Percentiles rank a stretch among this genome's conserved stretches.
phyloP scores from a whole-genome alignment of 2,797 vertebrate species.

The Myotis myotis region DNA sequence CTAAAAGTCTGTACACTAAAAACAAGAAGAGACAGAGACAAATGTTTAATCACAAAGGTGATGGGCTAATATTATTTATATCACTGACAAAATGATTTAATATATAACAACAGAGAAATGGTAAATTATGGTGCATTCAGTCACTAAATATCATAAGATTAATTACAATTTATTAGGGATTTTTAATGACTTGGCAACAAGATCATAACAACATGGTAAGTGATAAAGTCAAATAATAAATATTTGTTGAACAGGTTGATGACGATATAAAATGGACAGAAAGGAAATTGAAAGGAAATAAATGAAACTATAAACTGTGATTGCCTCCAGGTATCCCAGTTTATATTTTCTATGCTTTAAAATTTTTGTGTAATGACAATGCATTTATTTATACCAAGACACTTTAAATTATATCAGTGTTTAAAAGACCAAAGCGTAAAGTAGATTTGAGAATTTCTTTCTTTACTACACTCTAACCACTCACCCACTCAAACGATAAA shows the following conservation, averaged over 20 bases:
- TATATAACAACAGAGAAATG: background rate
- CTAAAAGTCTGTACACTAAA: background rate
- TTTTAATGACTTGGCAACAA: slow-evolving; percentile 31
- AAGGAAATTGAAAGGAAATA: slow-evolving; percentile 1
- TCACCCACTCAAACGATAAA: background rate
- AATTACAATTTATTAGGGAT: slow-evolving; percentile 21
- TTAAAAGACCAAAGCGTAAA: background rate
- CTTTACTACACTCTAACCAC: background rate
- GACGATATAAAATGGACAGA: background rate
- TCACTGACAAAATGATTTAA: slow-evolving; percentile 5
- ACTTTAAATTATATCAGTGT: background rate
- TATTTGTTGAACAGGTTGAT: background rate
- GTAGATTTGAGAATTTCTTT: background rate
- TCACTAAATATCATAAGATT: slow-evolving; percentile 19
- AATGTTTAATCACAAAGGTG: background rate
- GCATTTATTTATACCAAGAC: background rate
- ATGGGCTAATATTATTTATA: background rate
- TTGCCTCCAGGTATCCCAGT: background rate
- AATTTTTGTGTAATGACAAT: background rate
- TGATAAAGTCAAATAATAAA: background rate
- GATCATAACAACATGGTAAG: background rate
- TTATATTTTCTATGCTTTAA: background rate
- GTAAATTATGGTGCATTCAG: background rate
- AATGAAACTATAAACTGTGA: slow-evolving; percentile 15
- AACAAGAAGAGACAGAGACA: background rate